These are phyloP conservation scores for Carettochelys insculpta DNA, from an alignment of 2,113 vertebrate species.

Conservation along the genomic window DNA sequence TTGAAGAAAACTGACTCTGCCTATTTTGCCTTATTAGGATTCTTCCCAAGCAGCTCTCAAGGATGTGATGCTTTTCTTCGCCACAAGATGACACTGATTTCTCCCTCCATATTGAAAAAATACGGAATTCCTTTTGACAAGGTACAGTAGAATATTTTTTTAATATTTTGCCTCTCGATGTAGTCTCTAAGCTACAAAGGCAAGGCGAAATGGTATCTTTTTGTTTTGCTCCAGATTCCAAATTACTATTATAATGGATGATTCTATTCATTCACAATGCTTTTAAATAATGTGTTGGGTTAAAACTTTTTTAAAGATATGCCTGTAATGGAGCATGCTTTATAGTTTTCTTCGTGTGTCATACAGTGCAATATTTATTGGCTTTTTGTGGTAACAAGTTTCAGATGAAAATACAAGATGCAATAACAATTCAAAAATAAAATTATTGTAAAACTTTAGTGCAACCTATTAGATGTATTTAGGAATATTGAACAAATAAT, in stretches of 20 bases:
- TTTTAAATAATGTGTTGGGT: neutral
- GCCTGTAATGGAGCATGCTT: neutral
- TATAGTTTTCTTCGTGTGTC: neutral
- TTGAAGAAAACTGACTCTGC: neutral
- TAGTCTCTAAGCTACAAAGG: neutral
- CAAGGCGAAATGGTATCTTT: neutral
- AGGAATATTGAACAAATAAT: neutral
- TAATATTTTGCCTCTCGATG: neutral
- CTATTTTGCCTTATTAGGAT: conserved; percentile 79
- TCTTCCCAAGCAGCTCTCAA: conserved; percentile 94
- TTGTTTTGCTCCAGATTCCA: neutral
- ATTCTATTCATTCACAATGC: neutral
- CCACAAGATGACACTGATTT: conserved; percentile 98
- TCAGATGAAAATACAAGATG: neutral
- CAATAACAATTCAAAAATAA: neutral
- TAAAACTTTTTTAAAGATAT: neutral
- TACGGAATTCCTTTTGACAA: conserved; percentile 98
- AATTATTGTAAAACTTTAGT: neutral
- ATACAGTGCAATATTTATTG: neutral
- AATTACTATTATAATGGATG: neutral
- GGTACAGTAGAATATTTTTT: conserved; percentile 76
- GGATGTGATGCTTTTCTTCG: conserved; percentile 96
- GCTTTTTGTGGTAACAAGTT: neutral
- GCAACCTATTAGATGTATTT: neutral
- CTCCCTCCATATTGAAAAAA: conserved; percentile 93